Conservation (phyloP, 1,140 invertebrate genomes). For the Onthophagus taurus region DNA sequence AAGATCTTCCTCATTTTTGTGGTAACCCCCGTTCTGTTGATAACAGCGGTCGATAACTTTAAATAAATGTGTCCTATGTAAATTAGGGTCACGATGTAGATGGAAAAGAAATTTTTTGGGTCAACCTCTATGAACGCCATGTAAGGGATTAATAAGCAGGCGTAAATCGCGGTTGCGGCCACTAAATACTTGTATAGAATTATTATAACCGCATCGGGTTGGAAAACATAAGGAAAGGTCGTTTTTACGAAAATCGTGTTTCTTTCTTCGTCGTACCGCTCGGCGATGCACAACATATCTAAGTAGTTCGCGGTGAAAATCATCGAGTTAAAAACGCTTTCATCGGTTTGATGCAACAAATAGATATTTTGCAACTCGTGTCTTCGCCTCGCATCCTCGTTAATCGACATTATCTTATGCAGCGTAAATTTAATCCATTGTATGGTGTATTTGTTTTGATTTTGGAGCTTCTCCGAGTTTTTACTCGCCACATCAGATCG, state of each 20-base stretch:
- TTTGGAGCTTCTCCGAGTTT: no score
- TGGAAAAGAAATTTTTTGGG: not conserved
- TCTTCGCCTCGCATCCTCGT: not conserved
- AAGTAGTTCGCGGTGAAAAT: slow-evolving; percentile 3
- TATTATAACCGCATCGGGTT: not conserved
- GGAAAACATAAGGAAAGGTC: slow-evolving; percentile 1
- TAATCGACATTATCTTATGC: slow-evolving; percentile 7
- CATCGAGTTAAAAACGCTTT: slow-evolving; percentile 1
- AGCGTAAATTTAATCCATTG: slow-evolving; percentile 9
- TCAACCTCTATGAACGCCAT: not conserved
- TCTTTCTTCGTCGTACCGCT: not conserved
- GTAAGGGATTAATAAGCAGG: not conserved
- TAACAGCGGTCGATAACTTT: slow-evolving; percentile 6
- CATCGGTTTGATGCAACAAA: not conserved
- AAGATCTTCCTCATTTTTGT: not conserved
- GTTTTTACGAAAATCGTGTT: slow-evolving; percentile 10
- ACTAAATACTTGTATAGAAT: slow-evolving; percentile 2
- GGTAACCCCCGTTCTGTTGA: not conserved
- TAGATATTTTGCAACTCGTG: slow-evolving; percentile 12
- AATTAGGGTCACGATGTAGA: not conserved
- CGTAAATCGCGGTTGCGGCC: not conserved
- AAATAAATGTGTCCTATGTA: slow-evolving; percentile 8
- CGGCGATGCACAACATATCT: slow-evolving; percentile 2
- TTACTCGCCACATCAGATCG: no score
- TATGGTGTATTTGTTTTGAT: no score